Evolutionary conservation across 1,140 invertebrate species (phyloP).

Genomic region (Danaus melanippus): DNA sequence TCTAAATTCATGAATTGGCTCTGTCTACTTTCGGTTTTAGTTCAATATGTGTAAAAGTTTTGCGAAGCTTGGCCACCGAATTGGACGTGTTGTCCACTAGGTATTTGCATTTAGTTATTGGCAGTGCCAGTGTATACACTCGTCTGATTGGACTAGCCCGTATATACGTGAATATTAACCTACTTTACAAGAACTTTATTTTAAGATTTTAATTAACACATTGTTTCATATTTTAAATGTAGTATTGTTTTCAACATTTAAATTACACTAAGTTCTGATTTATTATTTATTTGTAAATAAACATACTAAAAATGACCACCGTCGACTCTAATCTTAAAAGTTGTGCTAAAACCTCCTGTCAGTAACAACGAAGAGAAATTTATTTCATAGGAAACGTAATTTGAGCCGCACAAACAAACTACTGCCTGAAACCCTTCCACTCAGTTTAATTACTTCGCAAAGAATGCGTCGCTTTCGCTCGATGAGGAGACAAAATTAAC

Average conservation of each 20-base stretch:
- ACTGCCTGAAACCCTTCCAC: conserved; percentile 62
- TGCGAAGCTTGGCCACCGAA: conserved; percentile 27
- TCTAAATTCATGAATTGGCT: conserved; percentile 46
- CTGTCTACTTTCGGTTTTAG: conserved; percentile 34
- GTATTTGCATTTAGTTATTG: conserved; percentile 68
- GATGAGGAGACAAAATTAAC: conserved; percentile 72
- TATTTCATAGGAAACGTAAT: conserved; percentile 61
- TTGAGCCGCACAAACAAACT: conserved; percentile 64
- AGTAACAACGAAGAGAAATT: conserved; percentile 48
- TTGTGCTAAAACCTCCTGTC: conserved; percentile 28
- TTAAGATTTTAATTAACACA: not conserved
- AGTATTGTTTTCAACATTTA: too few species aligned
- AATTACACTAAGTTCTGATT: too few species aligned
- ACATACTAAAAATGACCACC: not conserved
- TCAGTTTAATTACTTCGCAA: conserved; percentile 70
- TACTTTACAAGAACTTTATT: too few species aligned
- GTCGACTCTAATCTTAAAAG: conserved; percentile 18
- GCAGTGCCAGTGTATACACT: conserved; percentile 60
- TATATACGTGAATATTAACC: conserved; percentile 20
- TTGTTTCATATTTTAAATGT: too few species aligned
- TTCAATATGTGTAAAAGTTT: conserved; percentile 51
- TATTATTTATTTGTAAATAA: too few species aligned
- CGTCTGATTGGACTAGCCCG: conserved; percentile 45
- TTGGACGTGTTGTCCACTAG: conserved; percentile 35
- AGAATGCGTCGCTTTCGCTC: conserved; percentile 67